Conservation (phyloP, 30 jellyfish, hydroid and myxozoan genomes). For the Nemopilema nomurai region DNA sequence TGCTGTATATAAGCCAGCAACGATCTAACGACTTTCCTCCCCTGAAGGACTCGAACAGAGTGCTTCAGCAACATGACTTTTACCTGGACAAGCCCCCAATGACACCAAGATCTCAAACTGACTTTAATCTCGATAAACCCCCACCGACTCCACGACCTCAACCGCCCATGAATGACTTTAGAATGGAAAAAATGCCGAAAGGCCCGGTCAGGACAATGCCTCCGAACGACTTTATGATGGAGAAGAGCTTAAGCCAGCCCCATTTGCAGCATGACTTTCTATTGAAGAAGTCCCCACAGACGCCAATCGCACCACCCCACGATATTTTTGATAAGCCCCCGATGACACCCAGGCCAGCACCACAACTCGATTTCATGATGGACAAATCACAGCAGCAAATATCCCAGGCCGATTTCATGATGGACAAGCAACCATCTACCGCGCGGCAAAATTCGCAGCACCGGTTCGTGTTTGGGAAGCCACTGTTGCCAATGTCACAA, state of each 20-base stretch:
- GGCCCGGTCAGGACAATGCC: slow-evolving; percentile 11
- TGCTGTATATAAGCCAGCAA: slow-evolving; percentile 57
- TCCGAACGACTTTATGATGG: slow-evolving; percentile 37
- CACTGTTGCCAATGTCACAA: slow-evolving; percentile 32
- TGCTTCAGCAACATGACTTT: slow-evolving; percentile 51
- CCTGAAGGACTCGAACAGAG: slow-evolving; percentile 24
- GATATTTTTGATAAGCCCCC: slow-evolving; percentile 58
- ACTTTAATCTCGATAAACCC: slow-evolving; percentile 51
- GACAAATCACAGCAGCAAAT: slow-evolving; percentile 46
- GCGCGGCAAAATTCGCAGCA: slow-evolving; percentile 45
- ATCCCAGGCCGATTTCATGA: slow-evolving; percentile 31
- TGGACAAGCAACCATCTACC: slow-evolving; percentile 56
- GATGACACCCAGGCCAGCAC: slow-evolving; percentile 53
- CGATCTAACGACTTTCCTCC: slow-evolving; percentile 46
- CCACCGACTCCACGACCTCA: slow-evolving; percentile 71
- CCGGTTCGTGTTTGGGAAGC: slow-evolving; percentile 52
- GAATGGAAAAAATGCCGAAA: slow-evolving; percentile 45
- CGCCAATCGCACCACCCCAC: slow-evolving; percentile 55
- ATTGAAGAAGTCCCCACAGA: slow-evolving; percentile 61
- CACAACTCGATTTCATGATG: slow-evolving; percentile 54
- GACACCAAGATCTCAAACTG: slow-evolving; percentile 67
- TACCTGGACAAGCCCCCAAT: slow-evolving; percentile 62
- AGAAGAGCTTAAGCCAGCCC: slow-evolving; percentile 53
- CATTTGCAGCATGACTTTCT: slow-evolving; percentile 59
- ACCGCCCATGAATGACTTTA: slow-evolving; percentile 38